phyloP scores from a whole-genome alignment of 2,888 invertebrate genomes.

The Tachina grossa region DNA sequence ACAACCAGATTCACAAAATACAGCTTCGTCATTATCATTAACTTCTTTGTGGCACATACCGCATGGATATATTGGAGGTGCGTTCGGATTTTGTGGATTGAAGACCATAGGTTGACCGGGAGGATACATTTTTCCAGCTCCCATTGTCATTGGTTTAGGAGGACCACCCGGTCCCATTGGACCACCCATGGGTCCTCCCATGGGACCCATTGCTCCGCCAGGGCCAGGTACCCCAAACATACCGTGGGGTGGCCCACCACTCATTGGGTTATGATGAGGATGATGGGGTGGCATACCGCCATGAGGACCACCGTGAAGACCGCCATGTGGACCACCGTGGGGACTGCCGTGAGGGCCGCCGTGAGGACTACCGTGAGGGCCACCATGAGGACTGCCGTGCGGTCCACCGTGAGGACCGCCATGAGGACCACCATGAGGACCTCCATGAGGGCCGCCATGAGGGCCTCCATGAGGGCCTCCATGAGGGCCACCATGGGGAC shows the following conservation, averaged over 20 bases:
- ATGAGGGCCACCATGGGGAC: constrained; percentile 79
- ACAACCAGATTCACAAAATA: constrained; percentile 98
- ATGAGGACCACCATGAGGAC: constrained; percentile 79
- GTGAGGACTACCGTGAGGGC: constrained; percentile 79
- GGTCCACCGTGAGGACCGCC: constrained; percentile 70
- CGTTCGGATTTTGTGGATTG: constrained; percentile 98
- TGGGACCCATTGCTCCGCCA: constrained; percentile 82
- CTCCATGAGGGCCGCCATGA: constrained; percentile 80
- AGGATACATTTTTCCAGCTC: constrained; percentile 95
- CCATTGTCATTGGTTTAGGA: constrained; percentile 95
- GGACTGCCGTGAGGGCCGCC: constrained; percentile 72
- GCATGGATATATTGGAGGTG: constrained; percentile 98
- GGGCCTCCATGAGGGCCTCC: constrained; percentile 70
- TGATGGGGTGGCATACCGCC: constrained; percentile 74
- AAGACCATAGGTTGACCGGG: constrained; percentile 98
- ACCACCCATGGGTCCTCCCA: constrained; percentile 84
- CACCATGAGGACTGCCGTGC: constrained; percentile 79
- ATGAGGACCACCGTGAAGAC: constrained; percentile 73
- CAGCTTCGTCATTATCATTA: constrained; percentile 99
- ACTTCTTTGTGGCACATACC: constrained; percentile 99
- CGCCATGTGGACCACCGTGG: constrained; percentile 82
- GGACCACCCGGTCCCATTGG: constrained; percentile 82
- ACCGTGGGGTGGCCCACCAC: constrained; percentile 77
- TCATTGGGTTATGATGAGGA: constrained; percentile 79
- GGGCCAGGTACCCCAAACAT: constrained; percentile 73